Evolutionary conservation across 2,113 vertebrate genomes (phyloP).

Genomic region (Mixornis gularis): DNA sequence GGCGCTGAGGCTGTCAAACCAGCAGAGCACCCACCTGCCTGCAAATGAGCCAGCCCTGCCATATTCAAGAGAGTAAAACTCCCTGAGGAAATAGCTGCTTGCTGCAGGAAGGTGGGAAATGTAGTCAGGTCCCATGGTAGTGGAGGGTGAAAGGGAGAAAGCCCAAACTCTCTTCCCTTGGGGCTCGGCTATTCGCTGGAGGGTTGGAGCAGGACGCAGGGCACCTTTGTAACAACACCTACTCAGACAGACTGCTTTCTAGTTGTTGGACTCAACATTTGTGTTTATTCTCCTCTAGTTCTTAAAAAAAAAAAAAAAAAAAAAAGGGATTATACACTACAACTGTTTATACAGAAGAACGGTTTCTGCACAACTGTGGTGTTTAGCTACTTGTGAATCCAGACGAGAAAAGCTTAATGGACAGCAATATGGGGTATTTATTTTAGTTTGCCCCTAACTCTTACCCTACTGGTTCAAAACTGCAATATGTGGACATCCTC

Average conservation of each 20-base stretch:
- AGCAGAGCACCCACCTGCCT: not conserved
- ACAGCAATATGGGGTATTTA: rapidly evolving
- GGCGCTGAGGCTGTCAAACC: not conserved
- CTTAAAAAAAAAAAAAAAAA: not conserved
- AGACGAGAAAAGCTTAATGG: not conserved
- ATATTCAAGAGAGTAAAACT: not conserved
- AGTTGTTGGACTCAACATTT: not conserved
- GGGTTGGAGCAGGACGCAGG: not conserved
- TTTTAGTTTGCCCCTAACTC: not conserved
- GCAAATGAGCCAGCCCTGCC: not conserved
- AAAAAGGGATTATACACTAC: not conserved
- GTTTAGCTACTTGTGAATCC: not conserved
- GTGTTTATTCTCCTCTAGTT: not conserved
- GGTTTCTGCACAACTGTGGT: not conserved
- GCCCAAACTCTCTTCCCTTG: rapidly evolving
- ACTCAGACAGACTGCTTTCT: not conserved
- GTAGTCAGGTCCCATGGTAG: rapidly evolving
- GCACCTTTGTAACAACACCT: not conserved
- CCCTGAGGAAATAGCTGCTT: not conserved
- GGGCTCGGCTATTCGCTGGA: not conserved
- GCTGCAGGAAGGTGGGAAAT: not conserved
- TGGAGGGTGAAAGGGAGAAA: not conserved
- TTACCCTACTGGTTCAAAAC: not conserved
- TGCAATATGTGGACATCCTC: rapidly evolving
- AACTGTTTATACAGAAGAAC: not conserved